Evolutionary conservation across 2,797 vertebrate species (phyloP).

Genomic region (Squalus acanthias): DNA sequence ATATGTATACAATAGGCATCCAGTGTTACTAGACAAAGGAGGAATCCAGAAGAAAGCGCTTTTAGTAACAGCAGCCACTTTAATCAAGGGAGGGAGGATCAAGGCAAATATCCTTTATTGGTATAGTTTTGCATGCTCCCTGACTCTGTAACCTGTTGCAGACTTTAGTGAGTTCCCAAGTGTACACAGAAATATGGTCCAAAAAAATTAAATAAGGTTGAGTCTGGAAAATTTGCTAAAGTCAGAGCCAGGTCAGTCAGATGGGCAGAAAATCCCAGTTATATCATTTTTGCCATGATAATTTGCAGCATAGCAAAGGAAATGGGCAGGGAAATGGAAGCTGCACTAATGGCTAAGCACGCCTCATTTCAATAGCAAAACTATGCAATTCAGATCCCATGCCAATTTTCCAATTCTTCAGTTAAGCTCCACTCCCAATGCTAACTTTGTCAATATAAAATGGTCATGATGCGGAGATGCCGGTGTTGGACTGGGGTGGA

Average conservation of each 20-base stretch:
- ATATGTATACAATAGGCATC: not conserved
- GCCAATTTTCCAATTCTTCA: not conserved
- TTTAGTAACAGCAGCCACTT: not conserved
- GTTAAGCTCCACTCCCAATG: not conserved
- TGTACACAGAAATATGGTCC: not conserved
- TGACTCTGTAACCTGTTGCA: not conserved
- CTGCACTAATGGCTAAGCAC: not conserved
- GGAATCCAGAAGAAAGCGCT: not conserved
- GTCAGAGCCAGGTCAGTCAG: not conserved
- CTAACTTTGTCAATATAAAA: not conserved
- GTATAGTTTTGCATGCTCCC: not conserved
- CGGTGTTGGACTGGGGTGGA: no score
- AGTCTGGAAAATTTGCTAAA: not conserved
- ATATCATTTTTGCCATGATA: not conserved
- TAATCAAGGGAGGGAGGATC: no score
- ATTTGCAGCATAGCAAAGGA: not conserved
- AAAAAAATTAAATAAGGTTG: not conserved
- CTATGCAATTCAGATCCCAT: not conserved
- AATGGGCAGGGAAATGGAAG: not conserved
- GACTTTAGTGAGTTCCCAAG: not conserved
- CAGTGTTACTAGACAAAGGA: not conserved
- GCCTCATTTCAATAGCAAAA: not conserved
- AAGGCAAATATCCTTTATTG: not conserved
- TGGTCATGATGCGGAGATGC: not conserved
- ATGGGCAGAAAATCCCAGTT: not conserved